Conservation (phyloP, 2,113 vertebrate genomes). For the Crotalus horridus region DNA sequence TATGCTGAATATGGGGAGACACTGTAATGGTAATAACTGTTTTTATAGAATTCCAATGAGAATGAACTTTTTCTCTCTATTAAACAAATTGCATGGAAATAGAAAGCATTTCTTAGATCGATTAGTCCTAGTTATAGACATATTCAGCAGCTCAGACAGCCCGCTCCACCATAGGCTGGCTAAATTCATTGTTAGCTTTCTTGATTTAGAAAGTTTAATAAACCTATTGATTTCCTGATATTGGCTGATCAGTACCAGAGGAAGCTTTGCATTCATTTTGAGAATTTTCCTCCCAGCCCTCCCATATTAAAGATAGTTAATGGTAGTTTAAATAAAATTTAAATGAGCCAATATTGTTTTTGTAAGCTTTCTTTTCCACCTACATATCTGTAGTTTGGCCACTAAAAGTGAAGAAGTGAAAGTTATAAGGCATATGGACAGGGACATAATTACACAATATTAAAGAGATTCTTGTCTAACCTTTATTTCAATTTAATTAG, state of each 20-base stretch:
- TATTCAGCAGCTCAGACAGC: neutral
- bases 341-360: neutral
- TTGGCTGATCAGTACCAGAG: neutral
- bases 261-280: neutral
- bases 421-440: neutral
- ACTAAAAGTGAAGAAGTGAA: neutral
- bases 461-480: neutral
- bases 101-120: neutral
- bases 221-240: neutral
- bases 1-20: neutral
- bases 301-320: neutral
- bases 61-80: neutral
- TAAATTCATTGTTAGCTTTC: neutral
- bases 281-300: neutral
- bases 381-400: neutral
- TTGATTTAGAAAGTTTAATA: neutral
- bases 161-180: neutral
- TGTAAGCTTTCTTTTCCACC: neutral
- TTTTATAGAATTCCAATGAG: neutral
- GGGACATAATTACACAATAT: neutral
- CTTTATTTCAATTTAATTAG: neutral
- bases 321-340: neutral
- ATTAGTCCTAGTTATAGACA: neutral
- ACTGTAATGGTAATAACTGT: neutral
- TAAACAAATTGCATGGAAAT: neutral